Conservation (phyloP, 2,113 vertebrate species). For the Clupea harengus region DNA sequence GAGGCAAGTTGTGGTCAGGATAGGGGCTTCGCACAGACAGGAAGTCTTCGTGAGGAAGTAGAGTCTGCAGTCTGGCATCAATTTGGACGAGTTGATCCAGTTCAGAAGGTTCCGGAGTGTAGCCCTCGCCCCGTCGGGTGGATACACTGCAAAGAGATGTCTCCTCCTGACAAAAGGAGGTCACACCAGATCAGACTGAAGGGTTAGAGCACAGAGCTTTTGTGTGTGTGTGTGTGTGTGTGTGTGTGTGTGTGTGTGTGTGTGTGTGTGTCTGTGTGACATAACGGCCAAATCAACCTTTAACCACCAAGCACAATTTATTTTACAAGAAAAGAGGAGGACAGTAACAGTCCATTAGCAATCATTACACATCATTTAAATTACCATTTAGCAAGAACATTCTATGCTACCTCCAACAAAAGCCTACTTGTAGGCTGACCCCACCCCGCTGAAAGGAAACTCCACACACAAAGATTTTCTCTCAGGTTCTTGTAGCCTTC, state of each 20-base stretch:
- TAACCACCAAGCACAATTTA: conserved; percentile 3
- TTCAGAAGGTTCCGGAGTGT: conserved; percentile 70
- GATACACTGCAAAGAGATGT: conserved; percentile 58
- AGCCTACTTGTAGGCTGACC: neutral
- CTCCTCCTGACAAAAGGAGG: conserved; percentile 62
- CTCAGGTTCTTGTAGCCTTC: neutral
- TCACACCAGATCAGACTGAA: neutral
- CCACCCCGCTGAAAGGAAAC: neutral
- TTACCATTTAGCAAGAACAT: neutral
- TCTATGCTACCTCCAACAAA: neutral
- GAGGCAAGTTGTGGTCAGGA: conserved; percentile 45
- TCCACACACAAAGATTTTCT: neutral
- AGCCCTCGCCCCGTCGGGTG: conserved; percentile 72
- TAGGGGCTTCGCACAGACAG: conserved; percentile 51
- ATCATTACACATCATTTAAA: neutral
- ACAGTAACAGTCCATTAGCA: neutral
- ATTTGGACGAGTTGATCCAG: conserved; percentile 78
- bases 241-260: neutral
- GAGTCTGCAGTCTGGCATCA: conserved; percentile 74
- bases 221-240: neutral
- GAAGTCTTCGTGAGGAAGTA: conserved; percentile 61
- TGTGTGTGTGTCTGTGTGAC: neutral
- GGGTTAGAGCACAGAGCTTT: neutral
- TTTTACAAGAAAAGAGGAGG: neutral
- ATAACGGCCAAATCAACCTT: neutral